Percentiles rank a stretch among this genome's conserved stretches.
These are phyloP conservation scores for Apodemia duryi DNA, from an alignment of 2,888 invertebrate genomes.

Conservation along the genomic window DNA sequence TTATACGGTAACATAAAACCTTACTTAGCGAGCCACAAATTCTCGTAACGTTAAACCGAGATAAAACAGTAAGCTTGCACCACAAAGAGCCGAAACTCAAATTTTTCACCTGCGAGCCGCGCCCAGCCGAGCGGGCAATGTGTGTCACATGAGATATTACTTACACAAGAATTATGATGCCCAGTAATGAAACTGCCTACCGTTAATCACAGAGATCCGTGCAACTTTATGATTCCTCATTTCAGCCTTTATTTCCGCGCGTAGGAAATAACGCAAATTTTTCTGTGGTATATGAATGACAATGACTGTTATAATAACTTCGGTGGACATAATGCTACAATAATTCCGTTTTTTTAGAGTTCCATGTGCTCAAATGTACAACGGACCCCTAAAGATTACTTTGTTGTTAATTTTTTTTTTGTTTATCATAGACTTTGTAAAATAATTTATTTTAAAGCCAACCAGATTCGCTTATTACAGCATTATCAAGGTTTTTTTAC, in stretches of 20 bases:
- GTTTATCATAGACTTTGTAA: too few species aligned
- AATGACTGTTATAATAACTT: constrained; percentile 11
- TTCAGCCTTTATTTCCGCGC: constrained; percentile 21
- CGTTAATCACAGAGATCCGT: constrained; percentile 42
- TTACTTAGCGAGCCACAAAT: constrained; percentile 78
- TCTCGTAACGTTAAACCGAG: constrained; percentile 77
- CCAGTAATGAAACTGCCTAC: constrained; percentile 63
- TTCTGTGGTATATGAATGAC: constrained; percentile 8
- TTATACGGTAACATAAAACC: constrained; percentile 73
- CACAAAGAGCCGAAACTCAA: constrained; percentile 61
- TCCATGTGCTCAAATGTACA: neutral
- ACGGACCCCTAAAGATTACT: neutral
- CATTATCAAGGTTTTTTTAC: too few species aligned
- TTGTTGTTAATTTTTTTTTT: neutral
- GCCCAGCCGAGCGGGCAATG: constrained; percentile 39
- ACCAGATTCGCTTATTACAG: too few species aligned
- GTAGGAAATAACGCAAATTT: constrained; percentile 8
- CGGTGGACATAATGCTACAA: neutral
- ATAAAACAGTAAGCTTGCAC: constrained; percentile 75
- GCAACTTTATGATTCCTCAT: constrained; percentile 33
- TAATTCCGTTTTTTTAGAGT: constrained; percentile 15
- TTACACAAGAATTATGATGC: constrained; percentile 68
- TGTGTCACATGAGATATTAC: constrained; percentile 66
- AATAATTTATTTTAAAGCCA: too few species aligned
- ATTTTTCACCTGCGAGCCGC: constrained; percentile 72